Base-by-base conservation (phyloP, 2,888 invertebrate genomes). In the Nineta flava region DNA sequence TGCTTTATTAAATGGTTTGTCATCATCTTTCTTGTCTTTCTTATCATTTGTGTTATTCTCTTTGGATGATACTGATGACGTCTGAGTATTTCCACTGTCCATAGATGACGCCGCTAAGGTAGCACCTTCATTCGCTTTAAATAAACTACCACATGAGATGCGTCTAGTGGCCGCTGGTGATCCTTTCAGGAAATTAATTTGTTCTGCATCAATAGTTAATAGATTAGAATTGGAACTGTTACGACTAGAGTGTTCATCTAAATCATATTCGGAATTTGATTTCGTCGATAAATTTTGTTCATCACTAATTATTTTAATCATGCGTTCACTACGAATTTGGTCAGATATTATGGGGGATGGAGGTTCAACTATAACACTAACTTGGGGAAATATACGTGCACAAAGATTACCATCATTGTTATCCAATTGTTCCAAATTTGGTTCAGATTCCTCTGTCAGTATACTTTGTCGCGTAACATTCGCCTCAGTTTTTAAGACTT, bases 61-160 rank as follows among this genome's bases (percentile, higher is more conserved):
- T 26, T 44, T 26, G 2, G 19, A 13, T 2, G n/a, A 13, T 3
- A 76, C 73, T 9, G 79, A 76, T n/a, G 78, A 77, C 44, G 74
- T 59, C 17, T 72, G 71, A 42, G 76, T 67, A 55, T 72, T 74
- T 12, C 72, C 69, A 12, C 76, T 75, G 2, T 44, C 26, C 21
- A 13, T 13, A 3, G n/a, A 13, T 3, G 76, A 73, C 9, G 79
- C 76, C n/a, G 78, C 77, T 43, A 74, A 59, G 19, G 74, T 72
- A 1, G 75, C 70, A 16, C 76, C 72, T 62, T 80, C 83, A 43
- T 76, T 77, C 3, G 81, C 79, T 63, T 86, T 91, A 60, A 91
- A 77, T 55, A 90, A 79, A 60, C 90, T 91, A 52, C 92, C 91
- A 64, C 90, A 90, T 55, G 92, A 92, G 62, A 94, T 92, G 56